Conservation (phyloP, 2,113 vertebrate species). For the Ciconia maguari region DNA sequence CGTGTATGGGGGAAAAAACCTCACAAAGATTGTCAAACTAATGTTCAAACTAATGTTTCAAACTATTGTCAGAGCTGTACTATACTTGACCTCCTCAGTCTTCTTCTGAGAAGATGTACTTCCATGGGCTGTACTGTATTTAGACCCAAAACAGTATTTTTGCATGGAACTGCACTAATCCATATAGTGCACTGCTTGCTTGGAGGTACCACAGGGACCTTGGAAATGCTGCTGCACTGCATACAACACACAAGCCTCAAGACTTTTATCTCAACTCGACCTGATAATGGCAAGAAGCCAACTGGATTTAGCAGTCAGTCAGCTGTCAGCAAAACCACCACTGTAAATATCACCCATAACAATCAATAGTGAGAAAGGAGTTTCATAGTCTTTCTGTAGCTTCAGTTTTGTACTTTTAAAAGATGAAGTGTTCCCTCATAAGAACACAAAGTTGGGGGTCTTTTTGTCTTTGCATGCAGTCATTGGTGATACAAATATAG, state of each 20-base stretch:
- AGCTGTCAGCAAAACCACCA: background rate
- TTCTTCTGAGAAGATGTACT: background rate
- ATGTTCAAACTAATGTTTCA: background rate
- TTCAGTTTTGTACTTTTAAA: background rate
- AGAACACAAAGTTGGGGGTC: background rate
- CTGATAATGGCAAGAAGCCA: background rate
- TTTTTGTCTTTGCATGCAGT: background rate
- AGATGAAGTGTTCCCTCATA: background rate
- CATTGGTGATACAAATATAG: background rate
- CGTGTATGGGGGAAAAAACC: rapidly evolving
- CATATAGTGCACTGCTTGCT: background rate
- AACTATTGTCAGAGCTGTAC: background rate
- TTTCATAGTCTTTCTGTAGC: background rate
- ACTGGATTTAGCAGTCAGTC: background rate
- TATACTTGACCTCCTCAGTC: background rate
- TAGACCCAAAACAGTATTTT: background rate
- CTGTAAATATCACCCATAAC: background rate
- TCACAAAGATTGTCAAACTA: background rate
- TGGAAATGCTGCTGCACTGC: background rate
- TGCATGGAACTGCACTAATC: background rate
- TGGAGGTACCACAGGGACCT: background rate
- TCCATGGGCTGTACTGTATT: background rate
- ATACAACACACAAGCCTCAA: background rate
- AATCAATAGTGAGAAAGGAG: background rate
- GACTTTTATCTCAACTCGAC: background rate